Base-by-base conservation (phyloP, 2,888 invertebrate species). In the Choristoneura rosaceana region DNA sequence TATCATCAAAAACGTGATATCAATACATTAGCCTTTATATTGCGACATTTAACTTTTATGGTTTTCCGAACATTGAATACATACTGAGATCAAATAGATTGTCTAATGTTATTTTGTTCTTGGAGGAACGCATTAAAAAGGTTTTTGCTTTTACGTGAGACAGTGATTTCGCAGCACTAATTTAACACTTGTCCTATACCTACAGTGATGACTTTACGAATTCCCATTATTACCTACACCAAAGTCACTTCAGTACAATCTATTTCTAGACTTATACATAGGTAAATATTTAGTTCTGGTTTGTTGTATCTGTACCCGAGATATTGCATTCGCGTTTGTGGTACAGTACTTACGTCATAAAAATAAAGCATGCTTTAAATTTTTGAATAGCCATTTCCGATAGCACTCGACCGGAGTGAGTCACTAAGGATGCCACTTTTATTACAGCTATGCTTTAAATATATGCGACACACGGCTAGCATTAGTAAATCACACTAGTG, bases 11-110 rank as follows among this genome's bases (percentile, higher is more conserved):
- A 81, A 85, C 87, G 88, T 89, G 90, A 84, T 88, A 90, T 90
- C 84, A 78, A 85, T 90, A 90, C 90, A 87, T 79, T 81, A 80
- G 79, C 74, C 79, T 76, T 82, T 80, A 84, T 85, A 89, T 84
- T 80, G 82, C 80, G 80, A 81, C 81, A 78, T 83, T 87, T 86
- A 83, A 79, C 76, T 82, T 85, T 83, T 83, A 85, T 81, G 75
- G 66, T 71, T 71, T 75, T 70, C 75, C 76, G 76, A 74, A 70
- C 70, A 62, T 63, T 71, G 78, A 80, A 80, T 47, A 47, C 47
- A n/a, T 47, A 47, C n/a, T n/a, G n/a, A 17, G 17, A 52, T 52
- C 17, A 52, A 17, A 52, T 15, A 7, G 52, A 15, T 52, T 52
- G 0, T 52, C 52, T 8, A 52, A 52, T 9, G 17, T 8, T 9